Evolutionary conservation across 1,140 invertebrate genomes (phyloP).

Genomic region (Medauroidea extradentata): DNA sequence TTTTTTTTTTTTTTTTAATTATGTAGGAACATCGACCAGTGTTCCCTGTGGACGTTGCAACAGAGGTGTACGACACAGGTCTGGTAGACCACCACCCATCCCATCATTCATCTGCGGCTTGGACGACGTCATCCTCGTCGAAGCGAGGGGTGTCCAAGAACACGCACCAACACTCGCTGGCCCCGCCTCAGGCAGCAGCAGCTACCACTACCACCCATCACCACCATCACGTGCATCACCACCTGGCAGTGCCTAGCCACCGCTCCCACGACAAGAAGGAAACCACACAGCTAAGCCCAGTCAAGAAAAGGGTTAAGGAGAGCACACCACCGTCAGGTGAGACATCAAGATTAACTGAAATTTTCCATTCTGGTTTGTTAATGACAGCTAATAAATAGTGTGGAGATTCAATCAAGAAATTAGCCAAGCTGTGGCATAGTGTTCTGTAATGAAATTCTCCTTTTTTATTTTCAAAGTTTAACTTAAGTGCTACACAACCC

Average conservation of each 20-base stretch:
- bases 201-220: constrained; percentile 31
- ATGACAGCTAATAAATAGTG: too few species aligned
- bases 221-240: constrained; percentile 13
- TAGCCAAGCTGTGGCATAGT: too few species aligned
- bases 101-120: constrained; percentile 6
- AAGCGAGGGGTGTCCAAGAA: constrained; percentile 11
- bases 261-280: constrained; percentile 69
- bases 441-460: too few species aligned
- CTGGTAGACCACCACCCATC: constrained; percentile 45
- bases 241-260: constrained; percentile 9
- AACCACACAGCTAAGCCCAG: constrained; percentile 86
- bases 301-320: constrained; percentile 97
- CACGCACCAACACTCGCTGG: background rate
- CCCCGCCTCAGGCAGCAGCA: background rate
- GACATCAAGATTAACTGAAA: too few species aligned
- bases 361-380: too few species aligned
- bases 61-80: constrained; percentile 52
- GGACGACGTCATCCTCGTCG: background rate
- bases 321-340: constrained; percentile 75
- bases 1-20: too few species aligned
- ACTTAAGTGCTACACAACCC: too few species aligned
- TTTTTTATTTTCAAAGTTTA: too few species aligned
- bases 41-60: constrained; percentile 57
- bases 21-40: constrained; percentile 43
- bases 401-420: too few species aligned